Evolutionary conservation across 1,140 invertebrate species (phyloP), one percentile per base, ranked within the genome.

Genomic region (fruit fly (Drosophila melanogaster)): DNA sequence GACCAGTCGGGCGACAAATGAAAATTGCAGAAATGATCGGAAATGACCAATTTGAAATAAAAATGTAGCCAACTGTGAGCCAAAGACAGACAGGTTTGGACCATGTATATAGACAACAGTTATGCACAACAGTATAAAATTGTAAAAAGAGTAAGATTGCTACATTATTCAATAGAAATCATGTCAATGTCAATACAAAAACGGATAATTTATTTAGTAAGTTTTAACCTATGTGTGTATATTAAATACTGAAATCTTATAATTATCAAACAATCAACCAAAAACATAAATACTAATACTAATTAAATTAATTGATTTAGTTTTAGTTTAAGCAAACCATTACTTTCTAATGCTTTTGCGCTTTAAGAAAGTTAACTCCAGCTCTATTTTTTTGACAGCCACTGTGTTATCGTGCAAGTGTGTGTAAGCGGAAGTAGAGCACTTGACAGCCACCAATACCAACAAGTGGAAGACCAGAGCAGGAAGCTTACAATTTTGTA

Each of bases 31-130:
- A 83, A 81, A 86, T 79, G 61, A 86, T 86, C 83, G 83, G 83
- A 86, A 86, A 86, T 86, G 75, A 87, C 83, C 83, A 86, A 86
- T 86, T 87, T 87, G 49, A 79, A 86, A 83, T 86, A 86, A 87
- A 86, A 86, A 86, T 86, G 59, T 65, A 69, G 19, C 61, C 70
- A 67, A 70, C 59, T 49, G 43, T 40, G 35, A 19, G 33, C 35
- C 17, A 56, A n/a, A 26, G 35, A 26, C 50, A 57, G 15, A 0
- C 37, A 33, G 37, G 38, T 30, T 14, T 58, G 17, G 5, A 17
- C n/a, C n/a, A n/a, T 22, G 3, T 50, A 50, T 15, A 47, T 26
- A 46, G 24, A 47, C 12, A 12, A 58, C 37, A 62, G 0, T 15
- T 10, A 10, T 0, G 14, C 10, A 7, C 49, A 51, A 4, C 7